These are phyloP conservation scores for Stomatorhinus walkeri DNA, from an alignment of 2,797 vertebrate species.

Conservation along the genomic window DNA sequence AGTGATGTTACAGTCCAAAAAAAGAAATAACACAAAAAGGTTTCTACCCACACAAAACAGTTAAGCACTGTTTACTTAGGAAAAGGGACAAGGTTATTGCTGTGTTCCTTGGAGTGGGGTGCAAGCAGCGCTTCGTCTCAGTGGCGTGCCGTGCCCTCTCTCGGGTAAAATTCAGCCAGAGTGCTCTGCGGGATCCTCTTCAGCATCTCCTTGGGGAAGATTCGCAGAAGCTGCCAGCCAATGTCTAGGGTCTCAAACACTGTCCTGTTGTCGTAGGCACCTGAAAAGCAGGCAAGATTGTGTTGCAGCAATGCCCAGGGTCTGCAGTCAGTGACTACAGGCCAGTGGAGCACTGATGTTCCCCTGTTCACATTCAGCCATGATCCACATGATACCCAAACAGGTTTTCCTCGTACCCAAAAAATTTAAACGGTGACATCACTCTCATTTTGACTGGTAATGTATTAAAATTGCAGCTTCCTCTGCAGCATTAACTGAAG, in stretches of 20 bases:
- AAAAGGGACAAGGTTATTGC: slow-evolving; percentile 26
- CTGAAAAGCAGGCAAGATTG: slow-evolving; percentile 8
- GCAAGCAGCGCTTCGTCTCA: slow-evolving; percentile 28
- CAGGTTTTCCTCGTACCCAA: neutral
- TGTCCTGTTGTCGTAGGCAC: slow-evolving; percentile 34
- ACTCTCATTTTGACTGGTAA: neutral
- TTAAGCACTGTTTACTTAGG: slow-evolving; percentile 46
- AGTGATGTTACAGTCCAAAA: slow-evolving; percentile 41
- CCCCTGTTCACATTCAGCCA: neutral
- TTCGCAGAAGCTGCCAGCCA: slow-evolving; percentile 37
- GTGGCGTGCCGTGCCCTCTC: slow-evolving; percentile 62
- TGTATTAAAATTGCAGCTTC: neutral
- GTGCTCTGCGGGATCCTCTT: slow-evolving; percentile 35
- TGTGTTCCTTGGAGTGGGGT: slow-evolving; percentile 23
- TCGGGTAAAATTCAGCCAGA: slow-evolving; percentile 41
- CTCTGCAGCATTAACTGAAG: neutral
- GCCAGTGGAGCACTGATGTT: neutral
- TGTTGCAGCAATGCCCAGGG: neutral
- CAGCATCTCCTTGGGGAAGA: slow-evolving; percentile 39
- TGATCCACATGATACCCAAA: neutral
- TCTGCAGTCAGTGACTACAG: neutral
- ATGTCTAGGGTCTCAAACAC: slow-evolving; percentile 37
- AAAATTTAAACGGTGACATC: neutral
- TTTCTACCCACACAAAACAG: slow-evolving; percentile 35
- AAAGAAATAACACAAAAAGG: slow-evolving; percentile 33